phyloP scores from a whole-genome alignment of 2,797 vertebrate genomes.

The Hozukius guyotensis region DNA sequence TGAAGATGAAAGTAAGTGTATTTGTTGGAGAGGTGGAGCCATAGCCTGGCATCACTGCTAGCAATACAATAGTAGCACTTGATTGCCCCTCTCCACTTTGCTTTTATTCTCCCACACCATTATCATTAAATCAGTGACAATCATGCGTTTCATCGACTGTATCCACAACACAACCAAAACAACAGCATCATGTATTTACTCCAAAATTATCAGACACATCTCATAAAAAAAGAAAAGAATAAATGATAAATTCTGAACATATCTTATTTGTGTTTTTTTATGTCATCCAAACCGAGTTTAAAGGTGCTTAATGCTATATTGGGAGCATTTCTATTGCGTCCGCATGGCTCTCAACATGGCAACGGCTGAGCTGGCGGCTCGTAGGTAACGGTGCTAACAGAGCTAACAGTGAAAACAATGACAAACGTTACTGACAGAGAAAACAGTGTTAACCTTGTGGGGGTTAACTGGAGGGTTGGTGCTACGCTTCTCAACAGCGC shows the following conservation, averaged over 20 bases:
- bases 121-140: not conserved
- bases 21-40: not conserved
- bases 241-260: not conserved
- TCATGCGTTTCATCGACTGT: not conserved
- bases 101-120: not conserved
- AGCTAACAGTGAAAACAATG: not conserved
- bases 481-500: too few relatives aligned
- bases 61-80: constrained; percentile 1
- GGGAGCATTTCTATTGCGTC: too few relatives aligned
- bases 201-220: not conserved
- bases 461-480: too few relatives aligned
- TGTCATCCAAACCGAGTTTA: not conserved
- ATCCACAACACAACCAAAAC: not conserved
- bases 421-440: too few relatives aligned
- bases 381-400: too few relatives aligned
- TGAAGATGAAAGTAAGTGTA: constrained; percentile 1
- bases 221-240: not conserved
- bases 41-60: not conserved
- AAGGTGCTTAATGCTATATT: too few relatives aligned
- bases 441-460: too few relatives aligned
- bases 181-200: not conserved
- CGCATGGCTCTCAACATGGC: too few relatives aligned
- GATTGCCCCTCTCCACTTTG: not conserved
- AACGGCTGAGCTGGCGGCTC: too few relatives aligned
- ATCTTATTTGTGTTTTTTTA: not conserved